phyloP scores from a whole-genome alignment of 2,113 vertebrate genomes.

The Amphiprion percula region DNA sequence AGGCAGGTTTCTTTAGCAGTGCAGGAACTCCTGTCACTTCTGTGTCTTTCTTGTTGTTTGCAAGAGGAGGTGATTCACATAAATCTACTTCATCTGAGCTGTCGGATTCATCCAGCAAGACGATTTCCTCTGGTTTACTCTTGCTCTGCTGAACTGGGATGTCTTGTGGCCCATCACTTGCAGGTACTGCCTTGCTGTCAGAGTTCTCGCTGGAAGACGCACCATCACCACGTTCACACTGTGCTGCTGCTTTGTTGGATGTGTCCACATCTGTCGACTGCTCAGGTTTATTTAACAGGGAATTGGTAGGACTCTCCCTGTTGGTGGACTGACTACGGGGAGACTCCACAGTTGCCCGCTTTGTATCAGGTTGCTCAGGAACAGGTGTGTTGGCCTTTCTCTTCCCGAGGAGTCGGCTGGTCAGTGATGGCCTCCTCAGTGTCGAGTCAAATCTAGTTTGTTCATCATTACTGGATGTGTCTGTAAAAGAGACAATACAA shows the following conservation, averaged over 20 bases:
- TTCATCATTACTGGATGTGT: conserved; percentile 35
- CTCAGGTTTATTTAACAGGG: conserved; percentile 13
- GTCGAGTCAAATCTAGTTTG: not conserved
- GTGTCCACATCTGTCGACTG: not conserved
- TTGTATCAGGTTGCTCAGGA: conserved; percentile 54
- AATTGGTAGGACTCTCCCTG: conserved; percentile 38
- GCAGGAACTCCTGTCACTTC: conserved; percentile 2
- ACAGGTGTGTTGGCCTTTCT: conserved; percentile 69
- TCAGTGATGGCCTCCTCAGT: conserved; percentile 46
- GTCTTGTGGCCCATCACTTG: conserved; percentile 2
- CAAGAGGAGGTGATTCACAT: conserved; percentile 59
- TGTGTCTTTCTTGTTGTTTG: conserved; percentile 43
- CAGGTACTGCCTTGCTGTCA: conserved; percentile 1
- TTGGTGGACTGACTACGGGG: not conserved
- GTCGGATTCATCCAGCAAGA: conserved; percentile 53
- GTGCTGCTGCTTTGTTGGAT: not conserved
- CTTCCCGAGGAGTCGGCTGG: conserved; percentile 69
- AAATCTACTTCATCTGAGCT: conserved; percentile 63
- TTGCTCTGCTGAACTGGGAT: conserved; percentile 21
- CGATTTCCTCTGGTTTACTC: not conserved
- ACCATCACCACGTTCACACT: not conserved
- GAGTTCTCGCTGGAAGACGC: conserved; percentile 13
- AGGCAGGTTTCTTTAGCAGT: conserved; percentile 30
- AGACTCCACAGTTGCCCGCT: conserved; percentile 35
- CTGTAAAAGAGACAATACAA: conserved; percentile 54